Base-by-base conservation (phyloP, 2,888 invertebrate genomes). In the Subacronicta megacephala region DNA sequence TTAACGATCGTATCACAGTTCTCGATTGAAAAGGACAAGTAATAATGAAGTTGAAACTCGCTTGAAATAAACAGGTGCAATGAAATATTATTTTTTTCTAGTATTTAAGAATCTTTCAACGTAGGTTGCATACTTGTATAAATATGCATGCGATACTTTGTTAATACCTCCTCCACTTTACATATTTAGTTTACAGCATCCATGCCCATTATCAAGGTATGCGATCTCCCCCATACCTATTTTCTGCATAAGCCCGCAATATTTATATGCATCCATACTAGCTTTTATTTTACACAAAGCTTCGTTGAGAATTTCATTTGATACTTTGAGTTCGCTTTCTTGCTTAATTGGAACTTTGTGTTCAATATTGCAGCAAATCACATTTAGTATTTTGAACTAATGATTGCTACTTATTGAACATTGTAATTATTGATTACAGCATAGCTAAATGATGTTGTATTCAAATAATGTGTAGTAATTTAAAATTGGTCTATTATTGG, bases 191-290 rank as follows among this genome's bases (percentile, higher is more conserved):
- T 80, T 80, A 78, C 77, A 76, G 77, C 78, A 73, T 81, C 76
- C 68, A 72, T 51, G 69, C 61, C 66, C 58, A 68, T 70, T 88
- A 90, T 89, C 88, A 62, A 70, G 77, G 77, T 78, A 83, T 84
- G 87, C 83, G 77, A 90, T 90, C 89, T 85, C 74, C 77, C 78
- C 66, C 80, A 79, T 81, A 81, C 79, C 81, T 86, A 85, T 85
- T 84, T 85, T 86, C 85, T 85, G 82, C 77, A 78, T 84, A 81
- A 78, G 75, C 62, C 66, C 38, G 66, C 62, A 72, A 72, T 78
- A 74, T 78, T 78, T 76, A 75, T 74, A 65, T 42, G 54, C 68
- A n/a, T 66, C 60, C 62, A 60, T 64, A 58, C 75, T 47, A 60
- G 53, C 68, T 75, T 77, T 75, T 77, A 75, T 75, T 77, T 75